Conservation (phyloP, 2,888 invertebrate genomes). For the Drosophila greeni region DNA sequence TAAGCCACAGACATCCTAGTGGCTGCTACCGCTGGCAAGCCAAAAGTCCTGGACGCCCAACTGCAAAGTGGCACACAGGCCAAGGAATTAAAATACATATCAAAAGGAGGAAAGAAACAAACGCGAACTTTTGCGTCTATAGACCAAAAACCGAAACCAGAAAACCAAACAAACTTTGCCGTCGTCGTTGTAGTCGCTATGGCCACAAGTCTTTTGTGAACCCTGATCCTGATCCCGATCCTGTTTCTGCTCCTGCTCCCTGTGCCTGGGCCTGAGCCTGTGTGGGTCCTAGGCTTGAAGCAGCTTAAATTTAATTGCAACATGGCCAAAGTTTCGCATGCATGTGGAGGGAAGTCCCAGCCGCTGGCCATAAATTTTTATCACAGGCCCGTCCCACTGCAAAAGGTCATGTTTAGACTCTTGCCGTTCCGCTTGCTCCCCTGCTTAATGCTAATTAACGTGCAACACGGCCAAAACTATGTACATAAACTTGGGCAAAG, state of each 20-base stretch:
- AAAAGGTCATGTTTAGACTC: slow-evolving; percentile 14
- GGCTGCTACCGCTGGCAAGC: slow-evolving; percentile 37
- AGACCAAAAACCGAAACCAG: slow-evolving; percentile 60
- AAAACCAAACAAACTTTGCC: slow-evolving; percentile 61
- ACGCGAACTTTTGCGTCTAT: slow-evolving; percentile 63
- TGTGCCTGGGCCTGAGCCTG: not conserved
- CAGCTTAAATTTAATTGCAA: slow-evolving; percentile 77
- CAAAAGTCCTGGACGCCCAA: slow-evolving; percentile 51
- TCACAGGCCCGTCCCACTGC: slow-evolving; percentile 47
- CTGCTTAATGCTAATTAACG: slow-evolving; percentile 72
- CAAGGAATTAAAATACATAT: slow-evolving; percentile 72
- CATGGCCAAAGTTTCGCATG: slow-evolving; percentile 64
- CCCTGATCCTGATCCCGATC: slow-evolving; percentile 30
- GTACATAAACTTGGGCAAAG: slow-evolving; percentile 53
- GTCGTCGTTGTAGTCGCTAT: slow-evolving; percentile 49
- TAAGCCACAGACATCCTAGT: slow-evolving; percentile 62
- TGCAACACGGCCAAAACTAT: slow-evolving; percentile 63
- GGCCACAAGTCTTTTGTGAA: slow-evolving; percentile 51
- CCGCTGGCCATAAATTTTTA: slow-evolving; percentile 65
- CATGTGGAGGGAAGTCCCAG: slow-evolving; percentile 16
- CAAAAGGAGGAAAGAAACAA: slow-evolving; percentile 69
- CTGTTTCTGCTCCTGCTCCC: slow-evolving; percentile 7
- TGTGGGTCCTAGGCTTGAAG: slow-evolving; percentile 58
- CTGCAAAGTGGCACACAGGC: slow-evolving; percentile 66
- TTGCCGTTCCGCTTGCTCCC: slow-evolving; percentile 19